Base-by-base conservation (phyloP, 2,113 vertebrate species). In the Quiscalus mexicanus region DNA sequence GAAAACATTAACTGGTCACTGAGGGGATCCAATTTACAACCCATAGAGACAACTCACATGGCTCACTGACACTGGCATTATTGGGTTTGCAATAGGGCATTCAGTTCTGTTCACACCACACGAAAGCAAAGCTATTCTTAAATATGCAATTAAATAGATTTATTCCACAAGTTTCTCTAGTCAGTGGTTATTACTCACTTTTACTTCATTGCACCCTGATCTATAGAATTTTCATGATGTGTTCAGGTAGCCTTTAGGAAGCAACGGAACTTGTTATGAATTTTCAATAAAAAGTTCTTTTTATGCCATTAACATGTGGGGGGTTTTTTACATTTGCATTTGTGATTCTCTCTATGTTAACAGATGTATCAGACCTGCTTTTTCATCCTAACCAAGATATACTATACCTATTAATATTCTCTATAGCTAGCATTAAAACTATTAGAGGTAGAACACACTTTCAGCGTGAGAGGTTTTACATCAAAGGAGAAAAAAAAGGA, bases 21-120 rank as follows among this genome's bases (percentile, higher is more conserved):
- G 98, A 98, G 98, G 98, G 98, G 98, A 98, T 98, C 98, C 98
- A 98, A 98, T 98, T 98, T 98, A 98, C 98, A 99, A 98, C 98
- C 98, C 98, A 98, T 98, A 98, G 98, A 98, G 98, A 98, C 98
- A 98, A 98, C 98, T 98, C 98, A 98, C 98, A 98, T 98, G 98
- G 98, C 98, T 98, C 98, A 98, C 98, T 98, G 98, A 97, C 97
- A 98, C 98, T 97, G 97, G 98, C 94, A 97, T 98, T 97, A 98
- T 96, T 97, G 98, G 97, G 97, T 98, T 98, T 98, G 97, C 95
- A 98, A 98, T 97, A 97, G 98, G 98, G 98, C 98, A 98, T 97
- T 98, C 97, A 96, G 97, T 97, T 96, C 97, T 96, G 95, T 97
- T 98, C 97, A 98, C 98, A 98, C 98, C 97, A 97, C 97, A 97